Base-by-base conservation (phyloP, 2,113 vertebrate genomes). In the Chitala chitala region DNA sequence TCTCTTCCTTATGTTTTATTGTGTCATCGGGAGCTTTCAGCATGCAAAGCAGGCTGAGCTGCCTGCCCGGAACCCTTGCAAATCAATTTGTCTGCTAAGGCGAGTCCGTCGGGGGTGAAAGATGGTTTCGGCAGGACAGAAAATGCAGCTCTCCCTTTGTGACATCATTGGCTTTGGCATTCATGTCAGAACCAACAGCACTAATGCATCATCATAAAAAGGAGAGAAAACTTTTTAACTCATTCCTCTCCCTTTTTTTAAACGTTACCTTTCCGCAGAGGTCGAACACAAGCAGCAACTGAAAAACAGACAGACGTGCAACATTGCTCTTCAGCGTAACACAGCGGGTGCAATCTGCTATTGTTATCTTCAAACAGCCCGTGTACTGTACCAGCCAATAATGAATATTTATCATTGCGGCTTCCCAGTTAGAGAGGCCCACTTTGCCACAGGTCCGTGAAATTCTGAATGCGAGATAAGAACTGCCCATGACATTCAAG, bases 1-100 rank as follows among this genome's bases (percentile, higher is more conserved):
- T 55, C 53, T 15, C 7, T 63, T 24, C 33, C 26, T 76, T 53
- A 86, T 87, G 93, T 92, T 92, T 88, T 89, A 94, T 95, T 95
- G 92, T 94, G 92, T 85, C 89, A 87, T 89, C 82, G 84, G 89
- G 89, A 92, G 89, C 77, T 77, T 91, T 93, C 90, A 89, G 86
- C 93, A 94, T 94, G 93, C 92, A 94, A 94, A 94, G 92, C 90
- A 90, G 89, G 75, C 82, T 74, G 89, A 87, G 87, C 91, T 93
- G 91, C 88, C 92, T 90, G 89, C 86, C 82, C 89, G 86, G 91
- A 92, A 93, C 95, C 93, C 93, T 94, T 92, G 90, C 93, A 94
- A 95, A 96, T 95, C 94, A 95, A 95, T 96, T 95, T 95, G 92
- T 94, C 92, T 95, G 91, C 87, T 88, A 88, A 92, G 86, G 89